Evolutionary conservation across 2,888 invertebrate genomes (phyloP).

Genomic region (Ormia ochracea): DNA sequence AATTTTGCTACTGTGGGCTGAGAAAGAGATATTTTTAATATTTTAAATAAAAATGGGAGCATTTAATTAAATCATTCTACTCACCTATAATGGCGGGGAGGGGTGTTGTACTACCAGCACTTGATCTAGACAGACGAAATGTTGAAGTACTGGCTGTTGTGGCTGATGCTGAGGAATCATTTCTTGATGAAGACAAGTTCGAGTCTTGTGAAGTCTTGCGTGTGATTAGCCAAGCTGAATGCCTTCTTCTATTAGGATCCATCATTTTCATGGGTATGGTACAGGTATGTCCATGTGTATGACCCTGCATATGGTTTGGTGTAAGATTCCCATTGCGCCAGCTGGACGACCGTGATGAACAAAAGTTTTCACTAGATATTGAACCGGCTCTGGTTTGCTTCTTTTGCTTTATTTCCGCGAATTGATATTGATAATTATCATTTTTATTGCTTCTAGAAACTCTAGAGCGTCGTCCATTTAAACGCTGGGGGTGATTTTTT

Average conservation of each 20-base stretch:
- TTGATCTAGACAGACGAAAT: slow-evolving; percentile 91
- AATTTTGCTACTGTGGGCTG: slow-evolving; percentile 74
- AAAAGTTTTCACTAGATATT: slow-evolving; percentile 93
- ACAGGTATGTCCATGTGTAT: slow-evolving; percentile 79
- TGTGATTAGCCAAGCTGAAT: slow-evolving; percentile 93
- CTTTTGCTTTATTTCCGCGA: slow-evolving; percentile 84
- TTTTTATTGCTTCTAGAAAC: slow-evolving; percentile 76
- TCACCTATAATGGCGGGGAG: slow-evolving; percentile 75
- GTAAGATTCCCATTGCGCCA: slow-evolving; percentile 85
- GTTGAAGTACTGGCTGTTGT: slow-evolving; percentile 94
- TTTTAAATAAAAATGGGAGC: not conserved
- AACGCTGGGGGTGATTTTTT: slow-evolving; percentile 60
- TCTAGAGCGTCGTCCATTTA: slow-evolving; percentile 67
- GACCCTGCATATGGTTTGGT: slow-evolving; percentile 36
- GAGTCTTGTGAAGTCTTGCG: slow-evolving; percentile 95
- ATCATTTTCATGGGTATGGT: slow-evolving; percentile 84
- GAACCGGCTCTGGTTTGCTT: slow-evolving; percentile 88
- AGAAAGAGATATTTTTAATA: not conserved
- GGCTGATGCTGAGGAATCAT: slow-evolving; percentile 93
- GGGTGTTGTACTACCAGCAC: slow-evolving; percentile 80
- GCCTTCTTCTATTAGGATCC: slow-evolving; percentile 83
- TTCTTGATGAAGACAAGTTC: slow-evolving; percentile 91
- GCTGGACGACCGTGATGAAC: slow-evolving; percentile 90
- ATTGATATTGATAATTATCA: slow-evolving; percentile 86
- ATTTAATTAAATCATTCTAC: not conserved